Percentiles rank a stretch among this genome's conserved stretches.
Evolutionary conservation across 2,797 vertebrate species (phyloP).

Genomic region (Euthynnus affinis): DNA sequence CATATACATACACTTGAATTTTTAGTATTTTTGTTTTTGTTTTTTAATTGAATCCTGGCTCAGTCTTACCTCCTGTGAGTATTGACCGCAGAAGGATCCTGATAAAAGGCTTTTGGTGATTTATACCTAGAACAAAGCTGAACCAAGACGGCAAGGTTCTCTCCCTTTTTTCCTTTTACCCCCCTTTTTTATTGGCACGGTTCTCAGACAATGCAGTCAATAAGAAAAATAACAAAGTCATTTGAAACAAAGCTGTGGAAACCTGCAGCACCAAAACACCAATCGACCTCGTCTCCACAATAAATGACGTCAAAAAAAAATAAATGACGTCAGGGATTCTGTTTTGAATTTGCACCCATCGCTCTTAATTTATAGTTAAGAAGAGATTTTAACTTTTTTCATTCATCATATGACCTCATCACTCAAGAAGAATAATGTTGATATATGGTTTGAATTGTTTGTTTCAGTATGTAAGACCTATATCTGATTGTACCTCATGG

Average conservation of each 20-base stretch:
- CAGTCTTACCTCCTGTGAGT: constrained; percentile 38
- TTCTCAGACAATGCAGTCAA: constrained; percentile 43
- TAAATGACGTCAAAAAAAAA: constrained; percentile 27
- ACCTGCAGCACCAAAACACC: constrained; percentile 36
- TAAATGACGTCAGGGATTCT: constrained; percentile 20
- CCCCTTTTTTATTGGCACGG: constrained; percentile 9
- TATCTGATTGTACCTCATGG: constrained; percentile 51
- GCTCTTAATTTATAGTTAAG: constrained; percentile 25
- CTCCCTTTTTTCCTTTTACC: constrained; percentile 9
- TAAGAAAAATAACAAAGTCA: constrained; percentile 11
- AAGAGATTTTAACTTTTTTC: constrained; percentile 2
- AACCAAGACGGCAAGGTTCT: constrained; percentile 43
- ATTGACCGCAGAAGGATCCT: constrained; percentile 47
- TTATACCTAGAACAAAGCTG: constrained; percentile 47
- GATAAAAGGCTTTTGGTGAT: constrained; percentile 56
- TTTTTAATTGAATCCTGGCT: constrained; percentile 14
- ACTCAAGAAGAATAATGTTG: constrained; percentile 24
- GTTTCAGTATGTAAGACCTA: constrained; percentile 41
- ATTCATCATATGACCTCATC: constrained; percentile 46
- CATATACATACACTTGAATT: neutral
- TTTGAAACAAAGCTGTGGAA: constrained; percentile 44
- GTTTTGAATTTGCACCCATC: constrained; percentile 51
- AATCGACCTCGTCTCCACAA: constrained; percentile 43
- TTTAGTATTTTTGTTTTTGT: constrained; percentile 23
- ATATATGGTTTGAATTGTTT: constrained; percentile 52